These are phyloP conservation scores for Xanthia togata DNA, from an alignment of 2,888 invertebrate species.

Conservation along the genomic window DNA sequence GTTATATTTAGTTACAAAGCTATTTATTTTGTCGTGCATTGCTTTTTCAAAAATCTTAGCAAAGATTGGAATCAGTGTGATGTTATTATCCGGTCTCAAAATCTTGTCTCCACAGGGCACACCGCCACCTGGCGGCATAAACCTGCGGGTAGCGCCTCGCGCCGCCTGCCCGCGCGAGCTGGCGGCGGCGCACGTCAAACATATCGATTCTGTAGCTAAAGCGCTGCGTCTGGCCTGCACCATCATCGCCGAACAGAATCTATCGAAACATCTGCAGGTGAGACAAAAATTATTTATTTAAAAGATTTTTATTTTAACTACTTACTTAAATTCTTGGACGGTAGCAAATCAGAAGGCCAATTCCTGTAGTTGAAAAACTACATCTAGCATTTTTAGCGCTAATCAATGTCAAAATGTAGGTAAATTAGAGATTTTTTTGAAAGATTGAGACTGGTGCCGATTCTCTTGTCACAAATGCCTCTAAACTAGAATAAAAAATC, in stretches of 20 bases:
- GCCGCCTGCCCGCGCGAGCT: conserved; percentile 89
- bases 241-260: conserved; percentile 89
- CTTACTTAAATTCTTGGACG: background rate
- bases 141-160: conserved; percentile 88
- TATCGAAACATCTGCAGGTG: conserved; percentile 90
- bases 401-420: background rate
- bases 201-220: conserved; percentile 90
- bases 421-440: too few relatives aligned
- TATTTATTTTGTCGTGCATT: too few relatives aligned
- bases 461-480: too few relatives aligned
- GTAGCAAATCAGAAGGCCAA: background rate
- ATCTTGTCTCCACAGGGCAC: conserved; percentile 81
- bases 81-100: background rate
- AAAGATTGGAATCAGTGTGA: too few relatives aligned
- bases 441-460: too few relatives aligned
- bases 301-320: background rate
- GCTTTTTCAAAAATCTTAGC: too few relatives aligned
- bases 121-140: conserved; percentile 90
- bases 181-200: conserved; percentile 87
- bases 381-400: background rate
- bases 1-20: too few relatives aligned
- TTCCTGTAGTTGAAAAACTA: too few relatives aligned
- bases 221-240: conserved; percentile 89
- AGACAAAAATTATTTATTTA: background rate
- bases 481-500: too few relatives aligned